A percentile compares a stretch with the other conserved stretches of the same genome.
phyloP scores from a whole-genome alignment of 2,797 vertebrate species.

The Gadopsis marmoratus region DNA sequence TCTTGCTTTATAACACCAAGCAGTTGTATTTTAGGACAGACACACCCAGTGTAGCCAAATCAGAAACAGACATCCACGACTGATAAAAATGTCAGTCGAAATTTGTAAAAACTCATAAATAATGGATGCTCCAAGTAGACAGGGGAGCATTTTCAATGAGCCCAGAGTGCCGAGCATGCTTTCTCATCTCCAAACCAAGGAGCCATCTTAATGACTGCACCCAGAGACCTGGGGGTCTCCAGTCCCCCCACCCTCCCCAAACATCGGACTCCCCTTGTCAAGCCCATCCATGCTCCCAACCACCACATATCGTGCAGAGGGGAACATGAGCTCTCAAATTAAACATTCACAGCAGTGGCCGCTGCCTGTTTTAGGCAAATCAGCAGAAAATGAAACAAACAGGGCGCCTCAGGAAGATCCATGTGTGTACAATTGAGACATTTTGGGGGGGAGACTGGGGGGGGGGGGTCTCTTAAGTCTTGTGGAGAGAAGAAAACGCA shows the following conservation, averaged over 20 bases:
- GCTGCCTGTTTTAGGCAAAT: conserved; percentile 69
- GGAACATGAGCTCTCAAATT: conserved; percentile 75
- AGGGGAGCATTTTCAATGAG: conserved; percentile 82
- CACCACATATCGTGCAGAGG: conserved; percentile 47
- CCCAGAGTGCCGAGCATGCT: conserved; percentile 57
- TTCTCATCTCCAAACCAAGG: conserved; percentile 77
- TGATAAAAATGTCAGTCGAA: conserved; percentile 82
- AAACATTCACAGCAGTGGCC: conserved; percentile 72
- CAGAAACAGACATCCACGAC: conserved; percentile 65
- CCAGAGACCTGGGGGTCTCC: conserved; percentile 72
- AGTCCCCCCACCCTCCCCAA: conserved; percentile 22
- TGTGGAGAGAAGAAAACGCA: conserved; percentile 32
- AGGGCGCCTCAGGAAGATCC: conserved; percentile 47
- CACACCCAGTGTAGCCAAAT: conserved; percentile 54
- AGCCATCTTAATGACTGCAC: conserved; percentile 79
- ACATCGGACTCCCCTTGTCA: conserved; percentile 42
- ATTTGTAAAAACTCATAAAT: conserved; percentile 82
- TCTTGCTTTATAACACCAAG: conserved; percentile 9
- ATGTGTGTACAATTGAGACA: conserved; percentile 58
- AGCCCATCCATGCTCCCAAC: conserved; percentile 49
- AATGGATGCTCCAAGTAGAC: conserved; percentile 72
- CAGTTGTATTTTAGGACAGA: conserved; percentile 20
- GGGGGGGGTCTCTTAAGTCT: conserved; percentile 23
- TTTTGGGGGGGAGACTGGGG: conserved; percentile 17
- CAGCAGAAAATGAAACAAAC: conserved; percentile 74